These are phyloP conservation scores for Willowsia nigromaculata DNA, from an alignment of 2,888 invertebrate species.

Conservation along the genomic window DNA sequence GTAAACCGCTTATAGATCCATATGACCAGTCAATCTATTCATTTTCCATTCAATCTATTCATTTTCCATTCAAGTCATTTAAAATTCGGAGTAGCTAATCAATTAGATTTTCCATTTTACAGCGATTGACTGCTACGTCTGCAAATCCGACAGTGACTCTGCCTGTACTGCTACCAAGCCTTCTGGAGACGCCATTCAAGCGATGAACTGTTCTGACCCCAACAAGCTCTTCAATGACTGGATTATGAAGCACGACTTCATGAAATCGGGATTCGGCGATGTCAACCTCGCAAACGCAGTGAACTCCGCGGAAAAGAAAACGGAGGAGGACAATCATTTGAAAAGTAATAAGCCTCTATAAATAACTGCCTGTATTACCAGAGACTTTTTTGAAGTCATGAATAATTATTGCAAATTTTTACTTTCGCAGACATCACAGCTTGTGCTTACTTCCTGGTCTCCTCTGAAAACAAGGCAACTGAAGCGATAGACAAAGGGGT, in stretches of 20 bases:
- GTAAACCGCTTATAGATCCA: too few relatives aligned
- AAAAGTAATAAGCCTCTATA: background rate
- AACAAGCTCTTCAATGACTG: background rate
- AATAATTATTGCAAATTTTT: background rate
- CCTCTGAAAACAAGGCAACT: background rate
- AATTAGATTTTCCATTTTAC: background rate
- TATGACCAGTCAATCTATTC: too few relatives aligned
- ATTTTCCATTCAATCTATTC: too few relatives aligned
- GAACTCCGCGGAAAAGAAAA: background rate
- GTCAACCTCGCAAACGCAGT: background rate
- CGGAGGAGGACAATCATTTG: background rate
- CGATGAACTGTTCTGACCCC: background rate
- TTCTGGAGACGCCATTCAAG: background rate
- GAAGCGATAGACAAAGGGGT: background rate
- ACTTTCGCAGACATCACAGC: background rate
- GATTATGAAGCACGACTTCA: background rate
- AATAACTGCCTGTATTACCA: background rate
- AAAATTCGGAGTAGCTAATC: too few relatives aligned
- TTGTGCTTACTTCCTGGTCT: conserved; percentile 16
- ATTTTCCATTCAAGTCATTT: too few relatives aligned
- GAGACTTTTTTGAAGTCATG: background rate
- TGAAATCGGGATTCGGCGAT: background rate
- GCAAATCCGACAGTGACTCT: conserved; percentile 13
- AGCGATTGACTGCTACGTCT: conserved; percentile 36
- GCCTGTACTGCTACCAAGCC: background rate